Evolutionary conservation across 2,113 vertebrate genomes (phyloP), one percentile per base, ranked within the genome.

Genomic region (Muntiacus muntjak): DNA sequence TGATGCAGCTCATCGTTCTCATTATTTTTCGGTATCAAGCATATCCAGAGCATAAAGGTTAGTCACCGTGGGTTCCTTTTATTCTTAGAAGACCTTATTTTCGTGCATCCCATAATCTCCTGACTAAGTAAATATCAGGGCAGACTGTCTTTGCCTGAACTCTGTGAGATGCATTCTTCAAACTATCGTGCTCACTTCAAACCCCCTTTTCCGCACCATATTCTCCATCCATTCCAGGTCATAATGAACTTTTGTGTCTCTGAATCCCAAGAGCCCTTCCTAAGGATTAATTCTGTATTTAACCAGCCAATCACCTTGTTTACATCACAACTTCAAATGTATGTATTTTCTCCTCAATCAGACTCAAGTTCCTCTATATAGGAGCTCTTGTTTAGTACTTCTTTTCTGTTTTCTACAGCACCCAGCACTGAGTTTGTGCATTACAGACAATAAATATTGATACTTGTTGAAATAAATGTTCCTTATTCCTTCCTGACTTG

Each of bases 1-100:
- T 99, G 98, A 94, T 99, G 91, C 99, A 99, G 58, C 96, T 99
- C 1, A 89, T 98, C 13, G 94, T 99, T 96, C 99, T 99, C 14
- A 10, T 99, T 97, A 79, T 96, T 97, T 99, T 99, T 98, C 99
- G 99, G 95, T 98, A 99, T 98, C 97, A 98, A 84, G 98, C 94
- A 50, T 96, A 98, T 79, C 99, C 99, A n/a, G 62, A 96, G 1
- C 98, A 99, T 79, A 99, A 99, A 99, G 99, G 99, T 99, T 98
- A 98, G 99, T 92, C 15, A 83, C 81, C 21, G 28, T 8, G 62
- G 60, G 16, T 94, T 96, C 25, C 96, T 25, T 96, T 89, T 78
- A 64, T 92, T 87, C 21, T 85, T 85, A 92, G 10, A 94, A 45
- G 19, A 84, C 47, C 57, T 97, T 1, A 64, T 89, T 86, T 54